phyloP scores from a whole-genome alignment of 1,140 invertebrate species.

The Danaus melanippus region DNA sequence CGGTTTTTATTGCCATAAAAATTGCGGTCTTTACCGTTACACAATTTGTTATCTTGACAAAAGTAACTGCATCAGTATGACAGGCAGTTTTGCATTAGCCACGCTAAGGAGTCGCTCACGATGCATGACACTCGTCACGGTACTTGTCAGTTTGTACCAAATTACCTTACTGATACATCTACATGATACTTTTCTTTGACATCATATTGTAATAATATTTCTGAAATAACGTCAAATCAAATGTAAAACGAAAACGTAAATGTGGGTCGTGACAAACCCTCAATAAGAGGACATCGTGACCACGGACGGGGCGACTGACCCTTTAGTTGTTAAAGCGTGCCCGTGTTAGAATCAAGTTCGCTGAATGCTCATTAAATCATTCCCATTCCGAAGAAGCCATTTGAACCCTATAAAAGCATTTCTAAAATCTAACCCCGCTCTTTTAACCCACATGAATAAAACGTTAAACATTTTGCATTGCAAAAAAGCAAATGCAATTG shows the following conservation, averaged over 20 bases:
- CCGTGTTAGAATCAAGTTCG: constrained; percentile 29
- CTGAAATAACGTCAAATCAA: constrained; percentile 15
- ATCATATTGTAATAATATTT: constrained; percentile 1
- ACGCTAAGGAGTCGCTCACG: constrained; percentile 27
- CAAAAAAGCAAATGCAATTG: constrained; percentile 3
- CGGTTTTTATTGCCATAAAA: background rate
- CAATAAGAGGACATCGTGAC: constrained; percentile 56
- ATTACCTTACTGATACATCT: constrained; percentile 26
- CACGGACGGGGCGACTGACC: constrained; percentile 49
- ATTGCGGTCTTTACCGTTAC: constrained; percentile 15
- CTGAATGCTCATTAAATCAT: constrained; percentile 11
- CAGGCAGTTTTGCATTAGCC: constrained; percentile 38
- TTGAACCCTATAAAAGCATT: constrained; percentile 2
- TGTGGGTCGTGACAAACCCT: constrained; percentile 51
- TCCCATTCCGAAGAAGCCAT: constrained; percentile 9
- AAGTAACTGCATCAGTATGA: constrained; percentile 6
- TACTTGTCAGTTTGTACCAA: constrained; percentile 30
- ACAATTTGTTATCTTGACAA: constrained; percentile 12
- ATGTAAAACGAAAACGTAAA: constrained; percentile 12
- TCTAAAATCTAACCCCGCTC: background rate
- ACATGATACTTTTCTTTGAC: constrained; percentile 13
- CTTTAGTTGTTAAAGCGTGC: constrained; percentile 37
- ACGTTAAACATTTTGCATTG: background rate
- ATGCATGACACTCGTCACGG: constrained; percentile 34
- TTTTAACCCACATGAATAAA: constrained; percentile 1